Evolutionary conservation across 2,888 invertebrate genomes (phyloP).

Genomic region (Agrochola lota): DNA sequence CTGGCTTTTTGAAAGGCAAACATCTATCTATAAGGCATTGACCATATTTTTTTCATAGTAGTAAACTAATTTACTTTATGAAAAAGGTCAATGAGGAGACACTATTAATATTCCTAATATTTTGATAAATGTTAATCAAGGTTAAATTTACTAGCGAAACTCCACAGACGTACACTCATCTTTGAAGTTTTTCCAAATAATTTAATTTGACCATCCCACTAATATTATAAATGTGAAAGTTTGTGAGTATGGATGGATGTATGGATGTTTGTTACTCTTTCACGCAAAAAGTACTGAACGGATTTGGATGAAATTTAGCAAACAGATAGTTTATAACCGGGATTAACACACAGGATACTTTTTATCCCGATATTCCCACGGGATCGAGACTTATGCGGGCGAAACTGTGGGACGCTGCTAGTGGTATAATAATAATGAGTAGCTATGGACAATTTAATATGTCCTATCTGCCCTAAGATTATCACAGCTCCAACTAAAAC

Average conservation of each 20-base stretch:
- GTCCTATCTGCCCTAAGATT: background rate
- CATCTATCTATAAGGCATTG: background rate
- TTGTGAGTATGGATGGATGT: too few species aligned
- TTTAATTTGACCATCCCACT: too few species aligned
- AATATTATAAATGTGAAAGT: too few species aligned
- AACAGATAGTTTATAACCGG: too few species aligned
- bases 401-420: too few species aligned
- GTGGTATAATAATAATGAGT: background rate
- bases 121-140: background rate
- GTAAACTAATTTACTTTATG: background rate
- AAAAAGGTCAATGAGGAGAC: background rate
- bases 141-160: background rate
- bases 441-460: background rate
- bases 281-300: too few species aligned
- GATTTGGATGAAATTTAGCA: too few species aligned
- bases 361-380: too few species aligned
- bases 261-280: too few species aligned
- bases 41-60: constrained; percentile 2
- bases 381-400: too few species aligned
- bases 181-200: background rate
- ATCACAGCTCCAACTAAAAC: background rate
- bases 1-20: constrained; percentile 20
- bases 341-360: too few species aligned
- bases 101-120: background rate
- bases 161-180: background rate